Conservation (phyloP, 2,113 vertebrate genomes). For the Cinclus cinclus region DNA sequence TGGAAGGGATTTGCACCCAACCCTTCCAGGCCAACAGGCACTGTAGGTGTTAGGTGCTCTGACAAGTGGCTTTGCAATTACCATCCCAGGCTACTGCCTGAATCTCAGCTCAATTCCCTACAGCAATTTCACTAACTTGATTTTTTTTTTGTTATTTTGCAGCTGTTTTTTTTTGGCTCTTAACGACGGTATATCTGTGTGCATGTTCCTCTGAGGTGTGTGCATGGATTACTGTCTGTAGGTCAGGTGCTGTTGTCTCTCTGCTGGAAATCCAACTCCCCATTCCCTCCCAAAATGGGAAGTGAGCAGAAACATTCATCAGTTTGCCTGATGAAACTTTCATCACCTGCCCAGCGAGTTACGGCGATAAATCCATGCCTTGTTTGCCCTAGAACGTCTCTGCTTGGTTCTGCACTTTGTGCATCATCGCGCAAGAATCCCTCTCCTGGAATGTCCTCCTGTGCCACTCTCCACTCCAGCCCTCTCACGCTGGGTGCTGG, state of each 20-base stretch:
- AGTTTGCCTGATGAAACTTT: no score
- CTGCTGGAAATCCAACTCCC: neutral
- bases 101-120: neutral
- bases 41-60: rapidly evolving
- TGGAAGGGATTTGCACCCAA: neutral
- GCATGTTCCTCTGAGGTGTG: neutral
- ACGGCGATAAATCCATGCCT: neutral
- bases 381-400: rapidly evolving
- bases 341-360: neutral
- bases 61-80: neutral
- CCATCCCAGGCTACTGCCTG: neutral
- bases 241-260: rapidly evolving
- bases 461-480: neutral
- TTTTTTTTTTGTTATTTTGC: neutral
- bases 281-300: rapidly evolving
- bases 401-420: neutral
- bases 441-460: rapidly evolving
- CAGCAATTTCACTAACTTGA: rapidly evolving
- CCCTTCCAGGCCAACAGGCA: neutral
- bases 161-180: neutral
- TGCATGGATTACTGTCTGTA: neutral
- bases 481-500: rapidly evolving
- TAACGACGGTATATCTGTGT: rapidly evolving
- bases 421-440: rapidly evolving
- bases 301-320: neutral